Conservation (phyloP, 1,140 invertebrate species). For the Olivierus martensii region DNA sequence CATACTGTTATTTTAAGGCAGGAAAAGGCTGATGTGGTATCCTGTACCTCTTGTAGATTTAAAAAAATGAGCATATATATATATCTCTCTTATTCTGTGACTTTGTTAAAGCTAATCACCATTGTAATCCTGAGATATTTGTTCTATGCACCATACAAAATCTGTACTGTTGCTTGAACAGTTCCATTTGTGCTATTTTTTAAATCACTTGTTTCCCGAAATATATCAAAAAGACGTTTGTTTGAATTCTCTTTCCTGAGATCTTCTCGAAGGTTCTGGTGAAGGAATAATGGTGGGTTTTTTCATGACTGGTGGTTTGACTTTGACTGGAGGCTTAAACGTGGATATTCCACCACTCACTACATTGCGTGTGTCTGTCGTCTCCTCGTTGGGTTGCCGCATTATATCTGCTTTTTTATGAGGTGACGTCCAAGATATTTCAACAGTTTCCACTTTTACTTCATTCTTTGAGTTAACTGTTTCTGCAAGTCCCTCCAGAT, state of each 20-base stretch:
- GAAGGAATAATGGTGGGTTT: slow-evolving; percentile 39
- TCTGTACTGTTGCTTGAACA: too few relatives aligned
- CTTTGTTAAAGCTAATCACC: too few relatives aligned
- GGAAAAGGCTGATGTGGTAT: too few relatives aligned
- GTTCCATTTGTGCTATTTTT: neutral
- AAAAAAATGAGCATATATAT: too few relatives aligned
- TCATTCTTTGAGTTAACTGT: slow-evolving; percentile 10
- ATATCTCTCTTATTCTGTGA: too few relatives aligned
- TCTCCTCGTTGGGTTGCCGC: neutral
- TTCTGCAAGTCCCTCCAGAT: slow-evolving; percentile 1
- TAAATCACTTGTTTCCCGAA: neutral
- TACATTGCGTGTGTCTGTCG: slow-evolving; percentile 30
- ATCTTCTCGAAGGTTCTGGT: neutral
- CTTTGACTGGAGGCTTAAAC: slow-evolving; percentile 53
- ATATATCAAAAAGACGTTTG: slow-evolving; percentile 3
- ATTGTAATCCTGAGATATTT: too few relatives aligned
- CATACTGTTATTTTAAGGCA: too few relatives aligned
- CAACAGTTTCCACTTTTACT: slow-evolving; percentile 24
- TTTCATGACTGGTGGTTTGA: slow-evolving; percentile 53
- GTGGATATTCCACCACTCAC: slow-evolving; percentile 42
- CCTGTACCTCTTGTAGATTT: too few relatives aligned
- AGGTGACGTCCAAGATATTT: slow-evolving; percentile 36
- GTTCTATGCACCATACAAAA: too few relatives aligned
- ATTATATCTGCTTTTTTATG: slow-evolving; percentile 8
- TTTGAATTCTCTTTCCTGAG: slow-evolving; percentile 1